phyloP scores from a whole-genome alignment of 2,797 vertebrate species.

The Sebastes vulpes region DNA sequence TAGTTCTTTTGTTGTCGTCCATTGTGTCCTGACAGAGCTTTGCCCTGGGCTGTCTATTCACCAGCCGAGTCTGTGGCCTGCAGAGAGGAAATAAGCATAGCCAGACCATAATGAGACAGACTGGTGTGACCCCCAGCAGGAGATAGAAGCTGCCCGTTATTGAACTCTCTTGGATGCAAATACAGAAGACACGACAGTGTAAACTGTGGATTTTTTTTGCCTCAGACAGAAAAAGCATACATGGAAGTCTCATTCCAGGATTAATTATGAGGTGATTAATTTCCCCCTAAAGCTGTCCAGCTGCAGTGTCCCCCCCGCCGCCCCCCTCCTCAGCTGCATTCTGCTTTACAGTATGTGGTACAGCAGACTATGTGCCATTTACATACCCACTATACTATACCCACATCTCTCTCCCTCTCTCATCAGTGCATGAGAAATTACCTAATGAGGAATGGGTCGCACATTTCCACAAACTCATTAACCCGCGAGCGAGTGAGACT shows the following conservation, averaged over 20 bases:
- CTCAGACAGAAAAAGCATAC: neutral
- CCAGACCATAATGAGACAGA: constrained; percentile 53
- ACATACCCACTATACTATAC: constrained; percentile 28
- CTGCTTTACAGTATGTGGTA: constrained; percentile 48
- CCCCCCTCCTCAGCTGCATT: neutral
- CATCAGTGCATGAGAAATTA: constrained; percentile 99
- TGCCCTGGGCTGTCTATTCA: constrained; percentile 75
- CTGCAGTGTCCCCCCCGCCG: neutral
- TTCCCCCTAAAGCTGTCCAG: neutral
- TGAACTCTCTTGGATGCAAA: neutral
- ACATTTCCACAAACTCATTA: constrained; percentile 99
- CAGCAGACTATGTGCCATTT: constrained; percentile 53
- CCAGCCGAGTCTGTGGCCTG: constrained; percentile 29
- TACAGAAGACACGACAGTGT: neutral
- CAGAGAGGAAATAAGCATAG: constrained; percentile 30
- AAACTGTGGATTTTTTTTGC: neutral
- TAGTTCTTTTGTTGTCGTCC: constrained; percentile 85
- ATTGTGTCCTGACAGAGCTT: constrained; percentile 80
- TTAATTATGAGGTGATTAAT: constrained; percentile 2
- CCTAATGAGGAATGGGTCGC: constrained; percentile 99
- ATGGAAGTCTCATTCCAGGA: neutral
- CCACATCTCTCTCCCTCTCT: constrained; percentile 81
- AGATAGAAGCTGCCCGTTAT: neutral
- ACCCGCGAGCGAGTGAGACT: constrained; percentile 98
- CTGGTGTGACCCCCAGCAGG: constrained; percentile 20